Evolutionary conservation across 2,113 vertebrate genomes (phyloP).

Genomic region (Nyctibius bracteatus): DNA sequence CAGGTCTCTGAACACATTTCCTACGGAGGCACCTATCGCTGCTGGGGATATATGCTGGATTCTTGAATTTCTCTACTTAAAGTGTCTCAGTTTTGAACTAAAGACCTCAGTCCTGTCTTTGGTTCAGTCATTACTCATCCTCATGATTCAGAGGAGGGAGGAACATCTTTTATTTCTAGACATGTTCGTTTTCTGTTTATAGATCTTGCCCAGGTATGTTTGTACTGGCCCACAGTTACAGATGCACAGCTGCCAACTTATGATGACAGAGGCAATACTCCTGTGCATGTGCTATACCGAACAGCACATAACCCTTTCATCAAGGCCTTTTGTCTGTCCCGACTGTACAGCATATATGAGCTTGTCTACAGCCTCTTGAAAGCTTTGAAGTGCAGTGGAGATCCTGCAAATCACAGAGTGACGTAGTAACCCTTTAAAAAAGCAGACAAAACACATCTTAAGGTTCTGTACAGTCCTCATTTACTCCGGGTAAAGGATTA

Average conservation of each 20-base stretch:
- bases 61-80: background rate
- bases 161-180: background rate
- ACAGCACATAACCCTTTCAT: background rate
- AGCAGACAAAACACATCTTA: background rate
- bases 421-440: background rate
- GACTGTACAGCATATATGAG: background rate
- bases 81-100: background rate
- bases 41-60: background rate
- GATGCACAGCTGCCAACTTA: background rate
- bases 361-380: background rate
- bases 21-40: background rate
- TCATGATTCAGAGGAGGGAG: background rate
- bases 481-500: background rate
- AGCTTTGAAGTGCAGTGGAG: background rate
- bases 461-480: background rate
- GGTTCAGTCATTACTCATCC: background rate
- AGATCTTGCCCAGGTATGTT: background rate
- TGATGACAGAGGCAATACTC: background rate
- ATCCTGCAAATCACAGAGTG: background rate
- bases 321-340: background rate
- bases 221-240: background rate
- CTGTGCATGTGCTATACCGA: background rate
- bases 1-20: background rate
- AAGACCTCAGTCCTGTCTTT: background rate
- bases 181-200: background rate